Conservation (phyloP, 1,140 invertebrate genomes). For the fruit fly (Drosophila melanogaster) region DNA sequence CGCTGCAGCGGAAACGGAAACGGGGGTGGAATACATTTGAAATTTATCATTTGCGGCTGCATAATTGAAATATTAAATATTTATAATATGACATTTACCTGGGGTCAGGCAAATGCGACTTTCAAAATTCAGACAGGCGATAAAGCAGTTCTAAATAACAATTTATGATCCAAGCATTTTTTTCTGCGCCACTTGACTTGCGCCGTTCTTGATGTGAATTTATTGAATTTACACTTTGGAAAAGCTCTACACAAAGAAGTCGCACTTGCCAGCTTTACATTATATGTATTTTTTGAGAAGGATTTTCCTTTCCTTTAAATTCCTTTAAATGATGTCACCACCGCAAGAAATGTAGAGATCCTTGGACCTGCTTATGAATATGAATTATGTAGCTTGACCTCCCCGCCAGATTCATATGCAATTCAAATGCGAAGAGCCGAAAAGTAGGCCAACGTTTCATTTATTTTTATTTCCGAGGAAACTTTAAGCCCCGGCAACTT, state of each 20-base stretch:
- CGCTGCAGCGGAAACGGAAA: constrained; percentile 13
- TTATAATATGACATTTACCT: constrained; percentile 50
- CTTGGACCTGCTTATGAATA: constrained; percentile 6
- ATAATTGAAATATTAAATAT: constrained; percentile 80
- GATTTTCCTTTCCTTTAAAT: neutral
- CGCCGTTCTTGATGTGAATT: neutral
- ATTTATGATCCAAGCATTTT: neutral
- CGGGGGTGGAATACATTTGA: constrained; percentile 32
- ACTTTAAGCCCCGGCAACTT: constrained; percentile 1
- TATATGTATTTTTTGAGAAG: no score
- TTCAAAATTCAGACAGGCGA: constrained; percentile 2
- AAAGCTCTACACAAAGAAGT: neutral
- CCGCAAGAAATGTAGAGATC: neutral
- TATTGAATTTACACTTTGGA: neutral
- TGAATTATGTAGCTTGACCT: constrained; percentile 31
- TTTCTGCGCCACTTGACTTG: neutral
- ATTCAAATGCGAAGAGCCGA: constrained; percentile 28
- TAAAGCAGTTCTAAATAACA: constrained; percentile 3
- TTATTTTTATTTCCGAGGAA: neutral
- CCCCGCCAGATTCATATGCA: constrained; percentile 25
- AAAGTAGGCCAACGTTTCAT: constrained; percentile 26
- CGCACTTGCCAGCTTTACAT: no score
- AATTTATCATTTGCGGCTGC: constrained; percentile 67
- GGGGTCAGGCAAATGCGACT: constrained; percentile 1
- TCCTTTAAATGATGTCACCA: neutral